Evolutionary conservation across 2,888 invertebrate species (phyloP), one percentile per base, ranked within the genome.

Genomic region (Ochropleura plecta): DNA sequence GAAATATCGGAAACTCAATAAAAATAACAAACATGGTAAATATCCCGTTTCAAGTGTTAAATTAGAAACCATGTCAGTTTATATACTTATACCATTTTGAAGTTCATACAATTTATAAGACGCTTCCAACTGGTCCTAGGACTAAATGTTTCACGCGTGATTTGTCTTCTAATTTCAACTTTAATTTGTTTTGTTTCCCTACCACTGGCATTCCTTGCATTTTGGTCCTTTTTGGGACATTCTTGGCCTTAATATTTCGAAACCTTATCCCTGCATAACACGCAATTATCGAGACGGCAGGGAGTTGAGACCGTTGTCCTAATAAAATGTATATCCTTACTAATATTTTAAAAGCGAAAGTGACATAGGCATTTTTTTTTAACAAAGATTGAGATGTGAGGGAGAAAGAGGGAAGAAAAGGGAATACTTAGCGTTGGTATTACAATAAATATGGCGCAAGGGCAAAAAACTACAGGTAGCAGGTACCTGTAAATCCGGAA

Each of bases 111-210:
- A 65, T 49, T 65, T 18, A 49, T 65, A 40, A 12, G 18, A 65
- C 8, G 8, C n/a, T 7, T 16, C 49, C 55, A 42, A 48, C 8
- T 14, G 4, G 8, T 49, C 1, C 30, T 30, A 20, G 3, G 3
- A 44, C 30, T 12, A 59, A 49, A n/a, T 59, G 10, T 5, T 75
- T 30, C 42, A 75, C 0, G 14, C 42, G 16, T 76, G n/a, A 30
- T n/a, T 30, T 1, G 46, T 51, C 14, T 51, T 76, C 75, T 42
- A 10, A 73, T 49, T 75, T 76, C 12, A 76, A 73, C 30, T 51
- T n/a, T 49, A 60, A 60, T 73, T 59, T 73, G 73, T 51, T 60
- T 60, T 9, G 3, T 42, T 51, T 7, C 44, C 59, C 14, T 60
- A 10, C 7, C 10, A 5, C 18, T 44, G 14, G n/a, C 12, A 72